Evolutionary conservation across 2,888 invertebrate species (phyloP), one percentile per base, ranked within the genome.

Genomic region (Myathropa florea): DNA sequence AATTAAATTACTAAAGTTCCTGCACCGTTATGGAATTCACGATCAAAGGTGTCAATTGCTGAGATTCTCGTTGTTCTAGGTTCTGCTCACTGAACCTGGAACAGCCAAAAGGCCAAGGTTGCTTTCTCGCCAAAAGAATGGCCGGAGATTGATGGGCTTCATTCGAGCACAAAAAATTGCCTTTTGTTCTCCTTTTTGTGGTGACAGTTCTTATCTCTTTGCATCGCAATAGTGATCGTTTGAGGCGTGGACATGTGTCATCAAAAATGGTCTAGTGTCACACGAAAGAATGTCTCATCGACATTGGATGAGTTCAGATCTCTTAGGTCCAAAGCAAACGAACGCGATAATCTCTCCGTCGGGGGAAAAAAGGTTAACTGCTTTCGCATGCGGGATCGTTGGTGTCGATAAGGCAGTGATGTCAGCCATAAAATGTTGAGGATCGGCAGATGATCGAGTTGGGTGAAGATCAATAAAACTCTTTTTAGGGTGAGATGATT

Each of bases 21-120:
- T 14, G 28, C 18, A 23, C 2, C 21, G 67, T 67, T 28, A 12
- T 14, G 7, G 24, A 46, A 46, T 14, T 23, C 12, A 12, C 53
- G 2, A 21, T 36, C 24, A 55, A 30, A 33, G 14, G 67, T 67
- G 67, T 28, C 23, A 67, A 30, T 30, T 23, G 53, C 21, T 28
- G 21, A 53, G 46, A 26, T 14, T 2, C 4, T 36, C 39, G 39
- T n/a, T 23, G 23, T 39, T 23, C 23, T 39, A 4, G 0, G 23
- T 24, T 53, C 24, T 24, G 3, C n/a, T 53, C 7, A 14, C 18
- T 18, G 53, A 53, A 53, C 7, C 18, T 18, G 9, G 7, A 36
- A 24, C 18, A 39, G 18, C n/a, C 33, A n/a, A 59, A 21, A 59
- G 70, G 59, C 55, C 70, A 70, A 59, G 67, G 67, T 30, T 21